phyloP scores from a whole-genome alignment of 2,113 vertebrate genomes.

The Oplegnathus fasciatus region DNA sequence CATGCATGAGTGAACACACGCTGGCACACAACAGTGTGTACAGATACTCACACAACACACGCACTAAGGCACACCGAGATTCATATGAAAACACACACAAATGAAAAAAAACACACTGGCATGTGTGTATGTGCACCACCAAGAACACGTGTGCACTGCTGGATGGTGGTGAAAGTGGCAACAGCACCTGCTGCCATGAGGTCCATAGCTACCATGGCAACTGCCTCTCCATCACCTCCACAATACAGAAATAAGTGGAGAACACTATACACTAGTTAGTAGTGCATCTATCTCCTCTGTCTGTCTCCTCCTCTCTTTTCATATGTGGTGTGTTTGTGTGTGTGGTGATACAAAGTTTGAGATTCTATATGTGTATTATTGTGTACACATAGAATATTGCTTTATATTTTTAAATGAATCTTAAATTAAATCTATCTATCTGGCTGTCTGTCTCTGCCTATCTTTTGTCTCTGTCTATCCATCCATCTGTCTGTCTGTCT shows the following conservation, averaged over 20 bases:
- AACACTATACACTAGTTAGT: slow-evolving; percentile 23
- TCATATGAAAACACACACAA: slow-evolving; percentile 26
- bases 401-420: background rate
- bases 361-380: slow-evolving; percentile 1
- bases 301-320: slow-evolving; percentile 19
- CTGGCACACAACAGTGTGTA: slow-evolving; percentile 20
- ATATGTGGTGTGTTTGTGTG: background rate
- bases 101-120: slow-evolving; percentile 19
- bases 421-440: background rate
- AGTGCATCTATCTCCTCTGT: slow-evolving; percentile 18
- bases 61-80: slow-evolving; percentile 23
- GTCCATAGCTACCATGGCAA: slow-evolving; percentile 75
- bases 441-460: background rate
- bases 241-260: slow-evolving; percentile 25
- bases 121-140: background rate
- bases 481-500: background rate
- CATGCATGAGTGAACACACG: slow-evolving; percentile 49
- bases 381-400: background rate
- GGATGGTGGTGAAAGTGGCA: slow-evolving; percentile 47
- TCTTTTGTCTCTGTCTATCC: background rate
- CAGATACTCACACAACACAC: slow-evolving; percentile 23
- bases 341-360: slow-evolving; percentile 16
- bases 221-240: slow-evolving; percentile 65
- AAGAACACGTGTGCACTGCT: slow-evolving; percentile 28
- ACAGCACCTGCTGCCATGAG: slow-evolving; percentile 60